Evolutionary conservation across 2,888 invertebrate species (phyloP).

Genomic region (Escarpia spicata): DNA sequence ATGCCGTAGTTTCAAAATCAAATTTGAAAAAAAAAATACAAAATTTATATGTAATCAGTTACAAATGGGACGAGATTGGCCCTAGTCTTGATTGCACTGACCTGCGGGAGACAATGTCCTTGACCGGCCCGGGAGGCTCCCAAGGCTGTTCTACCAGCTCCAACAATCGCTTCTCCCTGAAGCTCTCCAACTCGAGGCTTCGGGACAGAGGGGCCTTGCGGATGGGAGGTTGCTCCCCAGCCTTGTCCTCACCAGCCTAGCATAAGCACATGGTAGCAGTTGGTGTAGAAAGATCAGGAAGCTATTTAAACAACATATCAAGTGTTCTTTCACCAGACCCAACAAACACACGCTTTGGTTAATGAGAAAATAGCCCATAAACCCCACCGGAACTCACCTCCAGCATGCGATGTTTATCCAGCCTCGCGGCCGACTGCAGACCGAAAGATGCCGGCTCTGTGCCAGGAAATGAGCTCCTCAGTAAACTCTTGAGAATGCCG

Average conservation of each 20-base stretch:
- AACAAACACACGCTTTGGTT: background rate
- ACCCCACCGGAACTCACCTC: background rate
- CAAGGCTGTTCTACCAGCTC: constrained; percentile 55
- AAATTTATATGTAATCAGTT: too few relatives aligned
- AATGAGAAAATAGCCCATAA: background rate
- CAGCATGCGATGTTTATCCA: constrained; percentile 24
- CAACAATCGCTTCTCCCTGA: constrained; percentile 52
- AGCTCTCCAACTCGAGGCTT: constrained; percentile 50
- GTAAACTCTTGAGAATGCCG: constrained; percentile 48
- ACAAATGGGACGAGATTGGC: too few relatives aligned
- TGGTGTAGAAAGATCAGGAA: background rate
- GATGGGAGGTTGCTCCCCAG: background rate
- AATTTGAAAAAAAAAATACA: too few relatives aligned
- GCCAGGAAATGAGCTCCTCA: constrained; percentile 27
- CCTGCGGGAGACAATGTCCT: background rate
- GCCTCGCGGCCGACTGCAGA: constrained; percentile 13
- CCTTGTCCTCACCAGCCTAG: background rate
- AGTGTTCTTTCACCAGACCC: too few relatives aligned
- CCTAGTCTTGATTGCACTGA: background rate
- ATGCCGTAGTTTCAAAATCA: too few relatives aligned
- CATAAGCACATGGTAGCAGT: background rate
- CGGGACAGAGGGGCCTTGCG: constrained; percentile 49
- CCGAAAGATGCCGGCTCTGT: background rate
- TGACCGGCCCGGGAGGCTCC: constrained; percentile 45
- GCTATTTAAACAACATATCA: too few relatives aligned